phyloP scores from a whole-genome alignment of 1,140 invertebrate species.

The Sminthurinus signatus region DNA sequence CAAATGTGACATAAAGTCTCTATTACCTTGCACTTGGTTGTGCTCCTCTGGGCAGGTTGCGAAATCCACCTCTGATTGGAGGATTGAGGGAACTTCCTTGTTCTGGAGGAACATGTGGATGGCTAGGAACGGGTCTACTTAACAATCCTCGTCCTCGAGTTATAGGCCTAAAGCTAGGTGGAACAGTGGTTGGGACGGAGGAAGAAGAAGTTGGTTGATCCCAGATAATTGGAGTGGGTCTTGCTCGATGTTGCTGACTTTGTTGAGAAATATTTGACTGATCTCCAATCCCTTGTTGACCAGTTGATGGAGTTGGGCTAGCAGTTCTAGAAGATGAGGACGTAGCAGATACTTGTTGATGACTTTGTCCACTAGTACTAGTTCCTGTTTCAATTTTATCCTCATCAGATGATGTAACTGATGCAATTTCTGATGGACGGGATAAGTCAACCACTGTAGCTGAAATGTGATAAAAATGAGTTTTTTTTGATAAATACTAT shows the following conservation, averaged over 20 bases:
- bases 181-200: not conserved
- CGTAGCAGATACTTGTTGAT: conserved; percentile 17
- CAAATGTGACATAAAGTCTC: too few relatives aligned
- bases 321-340: conserved; percentile 26
- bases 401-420: conserved; percentile 40
- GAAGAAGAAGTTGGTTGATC: conserved; percentile 40
- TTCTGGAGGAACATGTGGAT: conserved; percentile 9
- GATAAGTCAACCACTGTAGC: not conserved
- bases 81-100: conserved; percentile 7
- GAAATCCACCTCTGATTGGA: conserved; percentile 13
- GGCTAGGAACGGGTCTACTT: not conserved
- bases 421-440: conserved; percentile 17
- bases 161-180: not conserved
- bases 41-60: conserved; percentile 12
- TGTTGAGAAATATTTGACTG: not conserved
- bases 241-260: conserved; percentile 28
- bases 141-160: conserved; percentile 1
- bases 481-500: too few relatives aligned
- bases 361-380: not conserved
- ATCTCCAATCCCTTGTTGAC: not conserved
- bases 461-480: too few relatives aligned
- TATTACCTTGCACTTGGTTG: conserved; percentile 34
- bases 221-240: conserved; percentile 39
- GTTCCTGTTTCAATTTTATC: conserved; percentile 30
- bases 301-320: conserved; percentile 25